Base-by-base conservation (phyloP, 2,888 invertebrate genomes). In the Tiliacea citrago region DNA sequence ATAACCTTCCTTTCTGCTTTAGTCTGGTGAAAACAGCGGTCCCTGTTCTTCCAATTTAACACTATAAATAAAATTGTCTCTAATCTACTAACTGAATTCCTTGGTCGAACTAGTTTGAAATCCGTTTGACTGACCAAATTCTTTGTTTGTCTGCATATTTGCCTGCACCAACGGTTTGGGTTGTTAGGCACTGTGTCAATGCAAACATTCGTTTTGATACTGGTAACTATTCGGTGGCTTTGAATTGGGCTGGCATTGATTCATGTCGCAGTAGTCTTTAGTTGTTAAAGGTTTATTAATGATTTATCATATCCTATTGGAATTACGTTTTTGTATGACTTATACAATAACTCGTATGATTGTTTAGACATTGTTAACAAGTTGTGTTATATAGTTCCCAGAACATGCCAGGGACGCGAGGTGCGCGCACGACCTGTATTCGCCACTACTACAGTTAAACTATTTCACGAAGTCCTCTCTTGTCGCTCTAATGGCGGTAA, bases 151-250 rank as follows among this genome's bases (percentile, higher is more conserved):
- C 16, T n/a, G 47, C 63, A 2, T 74, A 42, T 76, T 68, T 68
- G 42, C 49, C 9, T 35, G 35, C 10, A 60, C 51, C 35, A 24
- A 21, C 13, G 45, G 68, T 76, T 42, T 39, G 42, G 35, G 2
- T 75, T 35, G 68, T 76, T 76, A 76, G 35, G 42, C 13, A n/a
- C 18, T 10, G 55, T 35, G 55, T 49, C 49, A 76, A 68, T 35
- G 21, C n/a, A 49, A 68, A 76, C 42, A 57, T 29, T 24, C 21
- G 10, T 24, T 51, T 51, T 39, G 53, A n/a, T 8, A 21, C n/a
- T 75, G 47, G 9, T 5, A 39, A 75, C 53, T 29, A 47, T 67
- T 18, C 24, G 42, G 18, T 39, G 39, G 39, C 4, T 61, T 66
- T 7, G 4, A 5, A 18, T 47, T 18, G 24, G 21, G 21, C 10